Conservation (phyloP, 2,113 vertebrate species). For the Thymallus thymallus region DNA sequence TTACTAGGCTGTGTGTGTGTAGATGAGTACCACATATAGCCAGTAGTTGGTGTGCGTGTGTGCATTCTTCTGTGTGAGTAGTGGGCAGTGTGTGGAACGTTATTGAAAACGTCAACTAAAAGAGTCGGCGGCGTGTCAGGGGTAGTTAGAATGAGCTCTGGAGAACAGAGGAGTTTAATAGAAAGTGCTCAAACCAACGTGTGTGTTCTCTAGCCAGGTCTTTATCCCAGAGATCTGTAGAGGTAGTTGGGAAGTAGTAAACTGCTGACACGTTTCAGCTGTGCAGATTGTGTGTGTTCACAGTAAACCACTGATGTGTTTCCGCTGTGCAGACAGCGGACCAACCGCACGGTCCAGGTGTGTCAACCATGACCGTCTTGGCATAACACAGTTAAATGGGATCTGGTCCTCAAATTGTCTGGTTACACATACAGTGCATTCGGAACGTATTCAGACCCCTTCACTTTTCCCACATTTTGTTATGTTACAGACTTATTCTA, state of each 20-base stretch:
- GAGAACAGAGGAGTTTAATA: slow-evolving; percentile 43
- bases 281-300: too few species aligned
- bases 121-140: slow-evolving; percentile 46
- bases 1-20: background rate
- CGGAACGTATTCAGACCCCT: too few species aligned
- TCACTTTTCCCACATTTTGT: too few species aligned
- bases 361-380: slow-evolving; percentile 52
- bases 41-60: background rate
- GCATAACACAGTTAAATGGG: background rate
- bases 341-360: slow-evolving; percentile 56
- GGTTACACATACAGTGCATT: too few species aligned
- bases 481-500: too few species aligned
- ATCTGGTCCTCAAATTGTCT: too few species aligned
- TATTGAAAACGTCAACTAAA: slow-evolving; percentile 54
- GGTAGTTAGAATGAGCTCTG: slow-evolving; percentile 49
- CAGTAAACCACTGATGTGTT: too few species aligned
- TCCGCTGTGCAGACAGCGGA: slow-evolving; percentile 29
- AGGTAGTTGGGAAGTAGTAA: slow-evolving; percentile 44
- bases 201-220: slow-evolving; percentile 30
- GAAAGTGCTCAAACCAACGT: slow-evolving; percentile 54
- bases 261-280: too few species aligned
- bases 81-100: slow-evolving; percentile 4
- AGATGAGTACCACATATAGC: background rate
- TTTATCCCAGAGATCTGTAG: slow-evolving; percentile 59
- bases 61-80: background rate